Conservation (phyloP, 2,888 invertebrate genomes). For the Orchesellides sinensis region DNA sequence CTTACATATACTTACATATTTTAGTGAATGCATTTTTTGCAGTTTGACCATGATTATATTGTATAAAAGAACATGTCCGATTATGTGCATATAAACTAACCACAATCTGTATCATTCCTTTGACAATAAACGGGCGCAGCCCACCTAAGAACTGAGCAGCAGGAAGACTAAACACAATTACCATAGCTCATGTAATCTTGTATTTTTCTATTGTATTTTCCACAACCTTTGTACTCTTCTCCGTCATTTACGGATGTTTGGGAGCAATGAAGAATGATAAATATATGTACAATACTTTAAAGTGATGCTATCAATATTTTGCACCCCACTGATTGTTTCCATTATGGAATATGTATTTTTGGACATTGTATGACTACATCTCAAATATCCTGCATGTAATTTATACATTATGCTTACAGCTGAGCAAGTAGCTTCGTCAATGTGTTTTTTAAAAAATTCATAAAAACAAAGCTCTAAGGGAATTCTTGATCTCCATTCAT, state of each 20-base stretch:
- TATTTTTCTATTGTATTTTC: constrained; percentile 43
- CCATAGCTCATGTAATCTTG: constrained; percentile 44
- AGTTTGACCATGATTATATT: constrained; percentile 21
- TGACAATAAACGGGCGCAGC: constrained; percentile 56
- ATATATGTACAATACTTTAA: constrained; percentile 37
- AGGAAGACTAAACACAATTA: constrained; percentile 62
- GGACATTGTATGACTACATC: too few relatives aligned
- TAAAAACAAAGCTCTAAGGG: too few relatives aligned
- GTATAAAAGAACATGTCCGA: constrained; percentile 16
- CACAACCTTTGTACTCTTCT: constrained; percentile 35
- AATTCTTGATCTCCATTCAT: too few relatives aligned
- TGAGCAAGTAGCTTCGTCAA: too few relatives aligned
- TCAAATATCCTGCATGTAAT: too few relatives aligned
- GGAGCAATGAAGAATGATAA: constrained; percentile 26
- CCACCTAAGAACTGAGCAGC: constrained; percentile 58
- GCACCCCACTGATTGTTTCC: constrained; percentile 56
- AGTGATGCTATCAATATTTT: constrained; percentile 60
- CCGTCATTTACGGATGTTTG: constrained; percentile 57
- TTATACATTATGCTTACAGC: too few relatives aligned
- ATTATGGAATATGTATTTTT: constrained; percentile 22
- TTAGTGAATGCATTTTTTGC: background rate
- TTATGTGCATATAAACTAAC: constrained; percentile 20
- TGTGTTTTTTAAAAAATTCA: too few relatives aligned
- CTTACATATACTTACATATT: background rate
- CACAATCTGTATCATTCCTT: constrained; percentile 52